Evolutionary conservation across 2,113 vertebrate species (phyloP).

Genomic region (Psephotus haematonotus): DNA sequence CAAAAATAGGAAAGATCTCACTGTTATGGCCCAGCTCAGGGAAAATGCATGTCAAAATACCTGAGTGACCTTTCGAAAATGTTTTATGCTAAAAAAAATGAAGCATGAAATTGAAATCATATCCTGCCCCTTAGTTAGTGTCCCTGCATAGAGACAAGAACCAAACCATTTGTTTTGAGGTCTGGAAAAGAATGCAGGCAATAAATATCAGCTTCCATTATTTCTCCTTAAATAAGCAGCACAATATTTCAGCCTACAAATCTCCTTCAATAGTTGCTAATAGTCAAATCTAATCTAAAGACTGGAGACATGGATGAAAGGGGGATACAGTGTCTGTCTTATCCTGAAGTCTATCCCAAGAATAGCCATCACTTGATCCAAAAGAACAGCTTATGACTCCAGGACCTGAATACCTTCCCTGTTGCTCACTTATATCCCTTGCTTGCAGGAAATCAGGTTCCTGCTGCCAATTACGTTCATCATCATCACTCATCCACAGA

Average conservation of each 20-base stretch:
- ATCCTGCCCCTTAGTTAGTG: not conserved
- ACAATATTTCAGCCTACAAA: not conserved
- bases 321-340: not conserved
- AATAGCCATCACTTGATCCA: not conserved
- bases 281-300: conserved; percentile 17
- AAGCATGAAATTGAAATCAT: not conserved
- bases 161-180: not conserved
- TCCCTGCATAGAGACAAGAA: not conserved
- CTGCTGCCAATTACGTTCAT: not conserved
- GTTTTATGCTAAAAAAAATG: not conserved
- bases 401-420: not conserved
- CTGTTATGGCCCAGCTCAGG: not conserved
- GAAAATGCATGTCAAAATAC: conserved; percentile 10
- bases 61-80: conserved; percentile 16
- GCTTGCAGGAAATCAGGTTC: conserved; percentile 25
- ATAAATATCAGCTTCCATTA: not conserved
- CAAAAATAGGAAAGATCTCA: conserved; percentile 4
- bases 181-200: not conserved
- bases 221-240: not conserved
- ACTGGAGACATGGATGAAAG: not conserved
- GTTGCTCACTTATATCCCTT: not conserved
- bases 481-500: conserved; percentile 12
- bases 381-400: not conserved
- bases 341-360: conserved; percentile 3
- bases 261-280: not conserved